Percentiles rank a stretch among this genome's conserved stretches.
These are phyloP conservation scores for Butastur rufipennis DNA, from an alignment of 2,113 vertebrate genomes.

Conservation along the genomic window DNA sequence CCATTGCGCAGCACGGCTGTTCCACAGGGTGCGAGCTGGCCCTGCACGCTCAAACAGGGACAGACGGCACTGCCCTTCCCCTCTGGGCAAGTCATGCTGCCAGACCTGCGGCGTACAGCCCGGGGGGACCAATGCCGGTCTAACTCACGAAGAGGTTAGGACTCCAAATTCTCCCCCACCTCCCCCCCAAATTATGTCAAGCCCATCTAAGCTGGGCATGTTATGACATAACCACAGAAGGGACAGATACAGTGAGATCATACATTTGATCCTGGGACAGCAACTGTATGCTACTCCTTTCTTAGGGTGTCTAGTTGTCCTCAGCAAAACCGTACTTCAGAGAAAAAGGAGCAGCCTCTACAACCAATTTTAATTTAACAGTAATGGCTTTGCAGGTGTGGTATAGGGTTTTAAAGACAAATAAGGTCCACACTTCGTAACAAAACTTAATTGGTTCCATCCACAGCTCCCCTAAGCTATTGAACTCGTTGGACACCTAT, in stretches of 20 bases:
- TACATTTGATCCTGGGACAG: background rate
- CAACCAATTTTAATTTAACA: background rate
- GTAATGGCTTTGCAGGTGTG: slow-evolving; percentile 46
- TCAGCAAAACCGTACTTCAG: background rate
- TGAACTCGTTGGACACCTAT: slow-evolving; percentile 72
- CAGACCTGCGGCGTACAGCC: background rate
- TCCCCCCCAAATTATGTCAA: no score
- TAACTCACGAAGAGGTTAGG: background rate
- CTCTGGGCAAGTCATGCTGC: background rate
- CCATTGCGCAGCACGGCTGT: background rate
- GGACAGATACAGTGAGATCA: background rate
- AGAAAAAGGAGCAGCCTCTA: background rate
- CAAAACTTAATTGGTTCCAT: slow-evolving; percentile 49
- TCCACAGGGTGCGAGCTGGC: background rate
- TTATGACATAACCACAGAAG: background rate
- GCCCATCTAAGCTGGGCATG: background rate
- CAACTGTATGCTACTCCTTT: background rate
- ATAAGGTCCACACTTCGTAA: slow-evolving; percentile 51
- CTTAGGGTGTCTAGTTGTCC: background rate
- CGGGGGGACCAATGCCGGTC: accelerated
- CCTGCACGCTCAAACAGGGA: background rate
- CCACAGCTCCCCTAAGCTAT: slow-evolving; percentile 52
- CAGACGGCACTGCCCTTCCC: background rate
- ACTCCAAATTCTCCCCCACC: background rate
- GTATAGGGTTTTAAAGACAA: slow-evolving; percentile 63